phyloP scores from a whole-genome alignment of 2,797 vertebrate genomes.

The Stomatorhinus walkeri region DNA sequence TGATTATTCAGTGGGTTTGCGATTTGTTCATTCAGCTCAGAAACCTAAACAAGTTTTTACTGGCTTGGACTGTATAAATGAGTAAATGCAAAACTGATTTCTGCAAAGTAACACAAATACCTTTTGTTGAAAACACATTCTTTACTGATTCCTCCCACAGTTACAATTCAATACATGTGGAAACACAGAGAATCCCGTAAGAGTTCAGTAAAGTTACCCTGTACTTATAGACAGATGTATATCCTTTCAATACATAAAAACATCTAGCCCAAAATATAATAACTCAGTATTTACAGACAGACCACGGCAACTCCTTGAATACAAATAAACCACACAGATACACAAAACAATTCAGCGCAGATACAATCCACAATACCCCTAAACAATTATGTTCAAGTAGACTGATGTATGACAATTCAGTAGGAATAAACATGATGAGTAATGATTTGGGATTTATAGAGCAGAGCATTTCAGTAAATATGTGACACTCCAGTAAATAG shows the following conservation, averaged over 20 bases:
- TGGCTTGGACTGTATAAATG: not conserved
- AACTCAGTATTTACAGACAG: not conserved
- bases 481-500: not conserved
- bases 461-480: conserved; percentile 19
- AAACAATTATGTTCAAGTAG: not conserved
- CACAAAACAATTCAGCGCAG: not conserved
- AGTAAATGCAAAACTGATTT: not conserved
- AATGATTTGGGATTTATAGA: not conserved
- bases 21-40: not conserved
- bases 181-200: not conserved
- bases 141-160: not conserved
- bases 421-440: not conserved
- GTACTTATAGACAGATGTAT: not conserved
- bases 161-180: not conserved
- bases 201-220: not conserved
- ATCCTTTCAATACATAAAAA: not conserved
- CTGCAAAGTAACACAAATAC: not conserved
- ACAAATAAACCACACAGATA: not conserved
- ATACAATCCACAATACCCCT: not conserved
- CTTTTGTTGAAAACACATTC: not conserved
- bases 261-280: not conserved
- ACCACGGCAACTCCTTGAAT: not conserved
- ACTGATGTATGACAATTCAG: not conserved
- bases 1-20: not conserved
- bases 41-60: not conserved